These are phyloP conservation scores for Drosophila cognata DNA, from an alignment of 2,888 invertebrate genomes.

Conservation along the genomic window DNA sequence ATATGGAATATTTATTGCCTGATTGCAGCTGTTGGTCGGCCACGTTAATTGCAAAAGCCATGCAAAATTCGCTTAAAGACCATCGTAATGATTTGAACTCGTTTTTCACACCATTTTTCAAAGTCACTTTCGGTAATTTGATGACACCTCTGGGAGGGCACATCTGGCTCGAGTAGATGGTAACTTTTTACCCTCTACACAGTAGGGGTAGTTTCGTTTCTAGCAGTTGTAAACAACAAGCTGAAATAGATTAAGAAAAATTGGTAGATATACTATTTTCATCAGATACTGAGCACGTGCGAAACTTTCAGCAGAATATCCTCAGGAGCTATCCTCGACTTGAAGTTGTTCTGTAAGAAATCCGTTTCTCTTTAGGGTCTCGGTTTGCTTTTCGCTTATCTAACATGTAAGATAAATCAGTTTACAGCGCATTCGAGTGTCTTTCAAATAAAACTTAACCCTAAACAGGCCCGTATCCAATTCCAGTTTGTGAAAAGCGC, in stretches of 20 bases:
- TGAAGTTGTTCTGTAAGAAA: not conserved
- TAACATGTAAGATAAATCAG: constrained; percentile 44
- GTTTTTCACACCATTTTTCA: constrained; percentile 72
- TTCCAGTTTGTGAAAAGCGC: constrained; percentile 53
- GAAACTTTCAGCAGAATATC: not conserved
- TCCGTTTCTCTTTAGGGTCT: constrained; percentile 3
- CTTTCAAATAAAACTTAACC: constrained; percentile 40
- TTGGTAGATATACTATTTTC: not conserved
- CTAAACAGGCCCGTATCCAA: constrained; percentile 12
- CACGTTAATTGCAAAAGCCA: constrained; percentile 66
- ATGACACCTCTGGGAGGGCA: constrained; percentile 67
- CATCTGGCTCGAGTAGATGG: constrained; percentile 21
- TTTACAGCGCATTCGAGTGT: constrained; percentile 39
- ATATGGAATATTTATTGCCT: constrained; percentile 58
- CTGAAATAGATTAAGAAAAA: not conserved
- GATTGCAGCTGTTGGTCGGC: constrained; percentile 69
- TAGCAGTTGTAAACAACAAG: not conserved
- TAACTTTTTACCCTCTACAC: not conserved
- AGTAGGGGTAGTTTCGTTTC: constrained; percentile 16
- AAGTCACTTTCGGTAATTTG: constrained; percentile 63
- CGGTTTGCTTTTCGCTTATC: constrained; percentile 29
- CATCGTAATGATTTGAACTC: constrained; percentile 18
- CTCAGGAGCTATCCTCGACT: not conserved
- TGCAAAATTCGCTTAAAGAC: constrained; percentile 49
- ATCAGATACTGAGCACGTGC: constrained; percentile 10